Evolutionary conservation across 2,888 invertebrate genomes (phyloP), one percentile per base, ranked within the genome.

Genomic region (Drosophila anomalipes): DNA sequence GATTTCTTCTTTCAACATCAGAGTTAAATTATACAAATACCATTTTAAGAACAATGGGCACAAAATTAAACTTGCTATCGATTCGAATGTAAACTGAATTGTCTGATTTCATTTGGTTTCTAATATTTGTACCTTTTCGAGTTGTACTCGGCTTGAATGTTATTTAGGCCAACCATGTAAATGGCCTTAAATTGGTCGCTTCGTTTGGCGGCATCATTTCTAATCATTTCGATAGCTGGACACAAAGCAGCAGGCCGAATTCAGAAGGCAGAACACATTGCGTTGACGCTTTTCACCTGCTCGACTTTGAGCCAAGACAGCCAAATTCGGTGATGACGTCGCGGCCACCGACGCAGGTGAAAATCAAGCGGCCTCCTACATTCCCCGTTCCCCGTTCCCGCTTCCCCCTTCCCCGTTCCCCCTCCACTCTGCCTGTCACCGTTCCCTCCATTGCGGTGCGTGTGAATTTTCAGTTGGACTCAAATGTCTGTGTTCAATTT

Each of bases 391-490:
- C n/a, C 35, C 32, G 14, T 19, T 19, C 44, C 67, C 67, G 39
- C 35, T n/a, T 37, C 54, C 12, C 14, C 32, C 0, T 16, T n/a
- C n/a, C 67, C 44, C 35, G n/a, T n/a, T 37, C 54, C 12, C 14
- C 32, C 0, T 16, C 14, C 30, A 7, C 47, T 30, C n/a, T 39
- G 56, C 41, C 53, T 64, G 44, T 59, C 68, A 49, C 49, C 65
- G 33, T 65, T 28, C 30, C 28, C 32, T 44, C 41, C 33, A n/a
- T 32, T 58, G 39, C 41, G 47, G 70, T 89, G 86, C 88, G 86
- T 86, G 86, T 86, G 90, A 90, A 80, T 90, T 87, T 82, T 79
- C 83, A 77, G 79, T 75, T 86, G 86, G 56, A 70, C 61, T 39
- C 68, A 66, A 73, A 74, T 64, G 73, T 64, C 77, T 65, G 53